Evolutionary conservation across 2,888 invertebrate genomes (phyloP).

Genomic region (Amphipoea oculea): DNA sequence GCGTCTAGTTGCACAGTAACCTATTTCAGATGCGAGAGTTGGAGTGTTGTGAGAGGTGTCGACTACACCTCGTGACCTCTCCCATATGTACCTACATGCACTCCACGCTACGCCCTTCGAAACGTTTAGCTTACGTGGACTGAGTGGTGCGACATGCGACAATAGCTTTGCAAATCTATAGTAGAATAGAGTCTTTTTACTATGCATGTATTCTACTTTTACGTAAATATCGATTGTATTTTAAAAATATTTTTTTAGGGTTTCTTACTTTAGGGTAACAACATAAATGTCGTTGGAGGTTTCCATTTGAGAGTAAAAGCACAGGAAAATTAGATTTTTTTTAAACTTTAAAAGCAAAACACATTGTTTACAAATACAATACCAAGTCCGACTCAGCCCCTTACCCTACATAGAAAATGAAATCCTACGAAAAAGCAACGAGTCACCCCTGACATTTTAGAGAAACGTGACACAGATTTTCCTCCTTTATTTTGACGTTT

Average conservation of each 20-base stretch:
- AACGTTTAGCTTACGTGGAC: conserved; percentile 33
- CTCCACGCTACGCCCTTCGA: conserved; percentile 10
- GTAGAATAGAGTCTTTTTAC: neutral
- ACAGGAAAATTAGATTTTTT: neutral
- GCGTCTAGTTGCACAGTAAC: conserved; percentile 29
- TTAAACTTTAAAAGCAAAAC: conserved; percentile 7
- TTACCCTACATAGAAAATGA: conserved; percentile 16
- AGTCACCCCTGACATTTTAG: conserved; percentile 42
- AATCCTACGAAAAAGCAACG: conserved; percentile 42
- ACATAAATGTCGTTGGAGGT: neutral
- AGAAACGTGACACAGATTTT: conserved; percentile 49
- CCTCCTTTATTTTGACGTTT: conserved; percentile 42
- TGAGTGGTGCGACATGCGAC: conserved; percentile 14
- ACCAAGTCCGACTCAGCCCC: conserved; percentile 17
- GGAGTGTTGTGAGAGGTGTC: conserved; percentile 40
- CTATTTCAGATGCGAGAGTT: conserved; percentile 47
- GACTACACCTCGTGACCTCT: conserved; percentile 54
- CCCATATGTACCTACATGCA: conserved; percentile 5
- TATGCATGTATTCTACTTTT: neutral
- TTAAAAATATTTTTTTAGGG: neutral
- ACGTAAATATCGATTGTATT: neutral
- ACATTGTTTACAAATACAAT: conserved; percentile 38
- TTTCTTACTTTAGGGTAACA: neutral
- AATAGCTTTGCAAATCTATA: conserved; percentile 19
- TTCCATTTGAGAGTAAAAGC: conserved; percentile 10